Conservation (phyloP, 23 tunicate species). For the Styela clava region DNA sequence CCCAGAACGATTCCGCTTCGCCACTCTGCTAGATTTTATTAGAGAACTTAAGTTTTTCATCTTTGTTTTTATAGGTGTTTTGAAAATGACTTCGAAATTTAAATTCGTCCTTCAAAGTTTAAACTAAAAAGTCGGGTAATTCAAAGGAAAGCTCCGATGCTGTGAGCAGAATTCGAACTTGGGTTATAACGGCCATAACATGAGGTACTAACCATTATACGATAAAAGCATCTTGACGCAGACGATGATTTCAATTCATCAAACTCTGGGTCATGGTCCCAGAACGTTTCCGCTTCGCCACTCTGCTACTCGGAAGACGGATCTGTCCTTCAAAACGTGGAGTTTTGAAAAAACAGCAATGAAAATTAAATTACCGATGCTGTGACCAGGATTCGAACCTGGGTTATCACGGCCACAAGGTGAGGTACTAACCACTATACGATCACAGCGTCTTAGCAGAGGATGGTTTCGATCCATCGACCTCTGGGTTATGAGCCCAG, state of each 20-base stretch:
- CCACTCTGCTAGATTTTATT: not conserved
- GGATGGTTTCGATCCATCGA: constrained; percentile 68
- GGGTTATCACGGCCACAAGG: constrained; percentile 38
- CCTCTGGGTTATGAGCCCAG: constrained; percentile 83
- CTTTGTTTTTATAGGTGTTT: too few species aligned
- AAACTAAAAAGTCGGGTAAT: too few species aligned
- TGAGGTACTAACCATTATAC: constrained; percentile 37
- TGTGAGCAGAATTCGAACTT: not conserved
- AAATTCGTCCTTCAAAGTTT: too few species aligned
- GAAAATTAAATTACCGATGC: constrained; percentile 6
- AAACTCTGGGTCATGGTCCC: not conserved
- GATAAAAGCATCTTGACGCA: constrained; percentile 1
- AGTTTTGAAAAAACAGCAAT: too few species aligned
- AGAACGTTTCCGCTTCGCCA: constrained; percentile 53
- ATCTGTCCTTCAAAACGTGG: too few species aligned
- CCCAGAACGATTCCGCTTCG: not conserved
- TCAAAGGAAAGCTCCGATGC: too few species aligned
- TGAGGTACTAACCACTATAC: constrained; percentile 45
- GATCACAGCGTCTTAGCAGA: constrained; percentile 36
- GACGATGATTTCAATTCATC: not conserved
- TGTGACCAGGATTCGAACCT: constrained; percentile 42
- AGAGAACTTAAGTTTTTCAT: too few species aligned
- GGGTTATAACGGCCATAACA: not conserved
- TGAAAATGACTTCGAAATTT: too few species aligned
- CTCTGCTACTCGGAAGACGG: too few species aligned